Base-by-base conservation (phyloP, 2,113 vertebrate species). In the Brachyhypopomus gauderio region DNA sequence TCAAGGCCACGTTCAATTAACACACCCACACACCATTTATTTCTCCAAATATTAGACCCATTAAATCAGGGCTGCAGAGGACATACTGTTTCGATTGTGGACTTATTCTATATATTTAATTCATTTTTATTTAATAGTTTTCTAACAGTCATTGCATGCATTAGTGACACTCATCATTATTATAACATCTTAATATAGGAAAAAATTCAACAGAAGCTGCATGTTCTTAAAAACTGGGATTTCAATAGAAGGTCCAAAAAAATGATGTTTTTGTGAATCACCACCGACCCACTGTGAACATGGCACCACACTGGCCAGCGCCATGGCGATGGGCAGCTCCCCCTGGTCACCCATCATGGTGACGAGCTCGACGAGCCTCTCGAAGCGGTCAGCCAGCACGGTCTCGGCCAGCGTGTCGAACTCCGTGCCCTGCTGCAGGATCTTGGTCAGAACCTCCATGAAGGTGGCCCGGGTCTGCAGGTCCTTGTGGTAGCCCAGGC, bases 271-370 rank as follows among this genome's bases (percentile, higher is more conserved):
- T 41, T 38, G 2, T 12, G 11, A 56, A 66, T 20, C 72, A 41
- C 9, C 83, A 94, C 96, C 87, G 85, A 99, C 97, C 97, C 97
- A 99, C 88, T 99, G 97, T 27, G 97, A 99, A 83, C 96, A 97
- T 83, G 97, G 97, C 78, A 99, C 97, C 83, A 99, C 97, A 12
- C 95, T 98, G 74, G 97, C 97, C 88, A 99, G 90, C n/a, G 97
- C 97, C 97, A 99, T 99, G 17, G 97, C 97, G 64, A 99, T 99
- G 22, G 97, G 97, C 5, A 99, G 94, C 89, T 99, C 97, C 72
- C 97, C 97, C 88, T 98, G 97, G 84, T 99, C 97, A 8, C 97
- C 97, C 97, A 99, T 99, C 97, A 99, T 99, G 0, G 97, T 98
- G 67, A 99, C 97, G 86, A 99, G 81, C 87, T 99, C 97, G 83